Evolutionary conservation across 2,113 vertebrate species (phyloP).

Genomic region (Ochotona curzoniae): DNA sequence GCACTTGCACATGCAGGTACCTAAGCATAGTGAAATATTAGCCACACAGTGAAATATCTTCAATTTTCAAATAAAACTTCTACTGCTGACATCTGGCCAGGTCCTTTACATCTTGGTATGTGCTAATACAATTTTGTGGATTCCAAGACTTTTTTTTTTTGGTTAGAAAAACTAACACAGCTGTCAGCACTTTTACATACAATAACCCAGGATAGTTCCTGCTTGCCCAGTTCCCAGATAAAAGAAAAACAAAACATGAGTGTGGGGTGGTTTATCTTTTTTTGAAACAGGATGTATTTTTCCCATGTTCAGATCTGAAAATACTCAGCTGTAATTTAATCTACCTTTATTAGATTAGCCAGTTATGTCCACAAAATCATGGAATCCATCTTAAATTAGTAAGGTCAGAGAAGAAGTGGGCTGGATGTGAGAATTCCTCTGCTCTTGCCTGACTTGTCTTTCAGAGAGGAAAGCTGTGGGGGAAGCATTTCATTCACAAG

Average conservation of each 20-base stretch:
- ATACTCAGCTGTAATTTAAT: constrained; percentile 85
- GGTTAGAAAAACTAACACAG: constrained; percentile 62
- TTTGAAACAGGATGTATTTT: constrained; percentile 80
- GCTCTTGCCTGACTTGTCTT: constrained; percentile 5
- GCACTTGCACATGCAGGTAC: neutral
- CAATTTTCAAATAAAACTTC: constrained; percentile 4
- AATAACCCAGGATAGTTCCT: constrained; percentile 54
- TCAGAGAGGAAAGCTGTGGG: neutral
- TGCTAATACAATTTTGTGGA: constrained; percentile 41
- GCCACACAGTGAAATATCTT: neutral
- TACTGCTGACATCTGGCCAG: constrained; percentile 25
- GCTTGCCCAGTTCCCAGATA: constrained; percentile 78
- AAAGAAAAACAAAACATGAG: constrained; percentile 76
- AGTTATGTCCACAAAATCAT: constrained; percentile 69
- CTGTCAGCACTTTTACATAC: constrained; percentile 60
- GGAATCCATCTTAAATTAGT: constrained; percentile 80
- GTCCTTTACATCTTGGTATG: constrained; percentile 16
- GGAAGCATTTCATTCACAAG: neutral
- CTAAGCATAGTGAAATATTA: neutral
- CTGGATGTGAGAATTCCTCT: constrained; percentile 75
- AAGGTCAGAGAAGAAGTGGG: constrained; percentile 72
- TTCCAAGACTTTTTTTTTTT: neutral
- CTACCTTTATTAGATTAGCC: constrained; percentile 80
- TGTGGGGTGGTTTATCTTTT: constrained; percentile 68
- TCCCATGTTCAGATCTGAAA: constrained; percentile 80